Conservation (phyloP, 2,888 invertebrate species). For the Neoascia interrupta region DNA sequence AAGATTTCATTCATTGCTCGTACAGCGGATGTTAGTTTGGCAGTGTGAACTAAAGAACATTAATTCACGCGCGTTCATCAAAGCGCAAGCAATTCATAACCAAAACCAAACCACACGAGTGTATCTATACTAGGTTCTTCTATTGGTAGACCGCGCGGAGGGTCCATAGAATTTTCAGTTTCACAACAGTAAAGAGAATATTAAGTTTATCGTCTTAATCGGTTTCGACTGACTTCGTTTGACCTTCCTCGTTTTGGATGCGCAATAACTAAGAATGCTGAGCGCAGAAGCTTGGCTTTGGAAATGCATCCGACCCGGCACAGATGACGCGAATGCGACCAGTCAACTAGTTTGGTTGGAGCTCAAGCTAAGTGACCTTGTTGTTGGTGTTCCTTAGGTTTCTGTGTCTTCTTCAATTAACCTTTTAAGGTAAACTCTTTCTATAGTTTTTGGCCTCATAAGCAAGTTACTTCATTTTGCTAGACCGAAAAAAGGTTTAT, state of each 20-base stretch:
- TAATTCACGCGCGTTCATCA: slow-evolving; percentile 32
- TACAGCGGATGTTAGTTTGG: slow-evolving; percentile 40
- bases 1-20: slow-evolving; percentile 40
- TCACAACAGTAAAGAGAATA: slow-evolving; percentile 41
- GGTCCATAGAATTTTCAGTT: slow-evolving; percentile 13
- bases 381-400: too few species aligned
- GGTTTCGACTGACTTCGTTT: slow-evolving; percentile 64
- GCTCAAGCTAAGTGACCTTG: too few species aligned
- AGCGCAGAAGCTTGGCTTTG: slow-evolving; percentile 39
- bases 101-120: background rate
- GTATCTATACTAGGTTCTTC: slow-evolving; percentile 32
- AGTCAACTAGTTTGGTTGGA: slow-evolving; percentile 33
- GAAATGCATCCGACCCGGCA: slow-evolving; percentile 65
- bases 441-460: too few species aligned
- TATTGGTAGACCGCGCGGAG: slow-evolving; percentile 36
- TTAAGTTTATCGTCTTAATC: slow-evolving; percentile 51
- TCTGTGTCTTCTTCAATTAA: too few species aligned
- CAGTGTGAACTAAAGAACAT: slow-evolving; percentile 31
- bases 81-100: slow-evolving; percentile 45
- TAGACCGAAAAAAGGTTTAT: too few species aligned
- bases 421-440: too few species aligned
- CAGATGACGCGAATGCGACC: slow-evolving; percentile 24
- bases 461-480: too few species aligned
- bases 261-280: slow-evolving; percentile 35
- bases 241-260: slow-evolving; percentile 59